Evolutionary conservation across 2,113 vertebrate genomes (phyloP).

Genomic region (Ceyx margarethae): DNA sequence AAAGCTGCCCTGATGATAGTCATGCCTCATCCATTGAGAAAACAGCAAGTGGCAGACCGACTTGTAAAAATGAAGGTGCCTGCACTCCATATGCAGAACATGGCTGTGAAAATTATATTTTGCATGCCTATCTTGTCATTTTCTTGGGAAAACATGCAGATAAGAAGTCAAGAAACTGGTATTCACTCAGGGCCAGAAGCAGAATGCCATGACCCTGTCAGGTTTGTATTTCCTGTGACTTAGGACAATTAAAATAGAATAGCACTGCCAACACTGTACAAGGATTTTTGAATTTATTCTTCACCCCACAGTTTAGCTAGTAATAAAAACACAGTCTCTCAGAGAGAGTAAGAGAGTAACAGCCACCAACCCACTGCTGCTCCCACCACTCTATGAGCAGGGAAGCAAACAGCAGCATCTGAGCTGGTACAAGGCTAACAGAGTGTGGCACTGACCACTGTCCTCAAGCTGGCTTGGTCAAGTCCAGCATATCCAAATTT

Average conservation of each 20-base stretch:
- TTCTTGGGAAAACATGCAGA: background rate
- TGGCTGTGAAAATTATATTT: background rate
- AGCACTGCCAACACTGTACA: background rate
- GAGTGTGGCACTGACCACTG: background rate
- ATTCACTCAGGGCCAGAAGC: background rate
- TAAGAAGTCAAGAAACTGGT: background rate
- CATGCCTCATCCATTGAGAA: background rate
- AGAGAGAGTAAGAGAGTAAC: background rate
- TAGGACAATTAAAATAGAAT: background rate
- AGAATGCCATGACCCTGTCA: background rate
- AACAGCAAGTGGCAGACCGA: rapidly evolving
- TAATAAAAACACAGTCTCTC: background rate
- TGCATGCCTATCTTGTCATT: background rate
- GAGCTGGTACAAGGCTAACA: background rate
- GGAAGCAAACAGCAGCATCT: background rate
- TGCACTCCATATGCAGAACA: background rate
- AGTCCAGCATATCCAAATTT: background rate
- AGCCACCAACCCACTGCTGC: background rate
- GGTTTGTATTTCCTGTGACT: background rate
- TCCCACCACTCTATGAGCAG: background rate
- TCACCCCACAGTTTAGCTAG: background rate
- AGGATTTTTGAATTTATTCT: background rate
- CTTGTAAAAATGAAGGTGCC: background rate
- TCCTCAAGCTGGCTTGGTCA: background rate
- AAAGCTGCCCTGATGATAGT: background rate